Percentiles rank a stretch among this genome's conserved stretches.
These are phyloP conservation scores for Rhagoletis pomonella DNA, from an alignment of 1,140 invertebrate species.

Conservation along the genomic window DNA sequence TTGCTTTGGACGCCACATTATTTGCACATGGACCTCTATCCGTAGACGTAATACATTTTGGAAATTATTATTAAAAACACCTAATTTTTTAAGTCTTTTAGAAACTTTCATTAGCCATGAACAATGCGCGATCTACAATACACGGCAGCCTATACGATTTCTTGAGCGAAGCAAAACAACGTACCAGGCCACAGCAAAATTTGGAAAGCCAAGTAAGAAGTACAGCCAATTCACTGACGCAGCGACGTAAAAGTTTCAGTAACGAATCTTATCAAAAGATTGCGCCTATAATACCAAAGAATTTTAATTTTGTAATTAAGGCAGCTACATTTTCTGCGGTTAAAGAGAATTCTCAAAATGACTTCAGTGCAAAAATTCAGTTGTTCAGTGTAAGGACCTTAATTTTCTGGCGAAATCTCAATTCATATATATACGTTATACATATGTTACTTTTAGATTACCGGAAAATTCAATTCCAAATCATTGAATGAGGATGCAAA, in stretches of 20 bases:
- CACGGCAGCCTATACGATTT: constrained; percentile 81
- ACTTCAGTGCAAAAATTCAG: constrained; percentile 77
- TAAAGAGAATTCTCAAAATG: constrained; percentile 78
- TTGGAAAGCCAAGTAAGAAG: constrained; percentile 1
- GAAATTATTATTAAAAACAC: not conserved
- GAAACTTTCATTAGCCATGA: constrained; percentile 84
- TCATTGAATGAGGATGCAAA: constrained; percentile 69
- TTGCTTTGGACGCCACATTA: constrained; percentile 84
- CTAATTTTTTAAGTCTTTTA: constrained; percentile 72
- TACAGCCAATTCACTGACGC: constrained; percentile 39
- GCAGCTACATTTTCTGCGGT: constrained; percentile 81
- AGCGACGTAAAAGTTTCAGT: constrained; percentile 60
- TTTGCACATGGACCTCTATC: constrained; percentile 85
- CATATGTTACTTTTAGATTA: constrained; percentile 61
- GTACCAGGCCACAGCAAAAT: constrained; percentile 61
- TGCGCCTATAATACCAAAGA: constrained; percentile 86
- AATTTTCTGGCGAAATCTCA: not conserved
- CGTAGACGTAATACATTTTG: constrained; percentile 79
- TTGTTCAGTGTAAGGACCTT: constrained; percentile 64
- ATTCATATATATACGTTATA: too few species aligned
- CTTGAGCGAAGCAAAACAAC: constrained; percentile 75
- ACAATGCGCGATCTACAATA: constrained; percentile 80
- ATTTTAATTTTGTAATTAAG: constrained; percentile 82
- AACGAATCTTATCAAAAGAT: constrained; percentile 77
- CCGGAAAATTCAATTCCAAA: constrained; percentile 71